Evolutionary conservation across 2,113 vertebrate genomes (phyloP).

Genomic region (Lamprotornis superbus): DNA sequence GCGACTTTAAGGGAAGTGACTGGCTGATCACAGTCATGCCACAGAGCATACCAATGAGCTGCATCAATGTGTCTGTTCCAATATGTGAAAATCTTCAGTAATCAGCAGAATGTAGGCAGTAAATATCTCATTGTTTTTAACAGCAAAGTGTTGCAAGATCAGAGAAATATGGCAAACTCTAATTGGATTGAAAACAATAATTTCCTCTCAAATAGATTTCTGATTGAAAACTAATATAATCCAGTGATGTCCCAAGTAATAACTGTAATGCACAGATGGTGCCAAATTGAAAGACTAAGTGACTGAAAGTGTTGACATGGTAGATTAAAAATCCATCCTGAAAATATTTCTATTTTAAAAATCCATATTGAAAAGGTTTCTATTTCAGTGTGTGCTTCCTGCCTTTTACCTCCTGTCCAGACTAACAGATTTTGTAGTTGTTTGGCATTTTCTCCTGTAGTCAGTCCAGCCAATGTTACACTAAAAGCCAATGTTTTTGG

Average conservation of each 20-base stretch:
- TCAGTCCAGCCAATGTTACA: background rate
- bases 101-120: conserved; percentile 1
- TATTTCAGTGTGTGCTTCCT: background rate
- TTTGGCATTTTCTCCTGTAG: background rate
- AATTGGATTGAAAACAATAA: conserved; percentile 23
- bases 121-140: conserved; percentile 52
- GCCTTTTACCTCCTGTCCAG: background rate
- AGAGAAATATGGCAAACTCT: background rate
- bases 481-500: background rate
- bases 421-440: background rate
- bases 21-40: background rate
- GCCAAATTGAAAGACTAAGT: conserved; percentile 50
- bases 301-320: background rate
- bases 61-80: background rate
- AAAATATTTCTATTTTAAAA: conserved; percentile 25
- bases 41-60: conserved; percentile 14
- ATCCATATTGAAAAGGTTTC: background rate
- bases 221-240: conserved; percentile 39
- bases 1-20: conserved; percentile 46
- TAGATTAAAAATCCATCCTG: conserved; percentile 37
- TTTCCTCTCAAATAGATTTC: background rate
- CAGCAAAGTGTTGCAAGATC: conserved; percentile 12
- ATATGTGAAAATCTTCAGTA: conserved; percentile 24
- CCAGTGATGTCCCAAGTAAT: background rate
- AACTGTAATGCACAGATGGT: conserved; percentile 28